Evolutionary conservation across 2,888 invertebrate species (phyloP).

Genomic region (Ormyrus labotus): DNA sequence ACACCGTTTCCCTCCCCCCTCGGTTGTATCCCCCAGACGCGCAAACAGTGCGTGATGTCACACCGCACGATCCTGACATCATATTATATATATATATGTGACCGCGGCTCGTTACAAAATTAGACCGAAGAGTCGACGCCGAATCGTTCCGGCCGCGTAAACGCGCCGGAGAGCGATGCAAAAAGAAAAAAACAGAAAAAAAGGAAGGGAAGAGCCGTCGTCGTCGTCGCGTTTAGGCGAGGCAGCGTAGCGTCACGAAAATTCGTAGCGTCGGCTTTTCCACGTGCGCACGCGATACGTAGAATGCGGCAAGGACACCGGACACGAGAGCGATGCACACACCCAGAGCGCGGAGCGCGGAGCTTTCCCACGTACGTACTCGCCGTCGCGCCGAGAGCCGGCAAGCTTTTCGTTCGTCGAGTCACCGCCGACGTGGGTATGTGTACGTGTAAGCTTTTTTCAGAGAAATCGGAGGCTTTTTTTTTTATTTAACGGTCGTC

Average conservation of each 20-base stretch:
- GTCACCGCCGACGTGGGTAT: background rate
- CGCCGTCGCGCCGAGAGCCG: background rate
- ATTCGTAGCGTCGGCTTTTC: constrained; percentile 38
- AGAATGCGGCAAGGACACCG: constrained; percentile 66
- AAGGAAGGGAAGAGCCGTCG: background rate
- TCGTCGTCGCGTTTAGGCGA: constrained; percentile 2
- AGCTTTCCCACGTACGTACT: constrained; percentile 64
- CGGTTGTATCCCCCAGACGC: no score
- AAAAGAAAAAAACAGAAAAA: background rate
- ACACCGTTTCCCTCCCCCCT: no score
- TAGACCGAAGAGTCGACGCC: no score
- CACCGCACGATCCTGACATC: no score
- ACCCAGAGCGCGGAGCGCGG: constrained; percentile 59
- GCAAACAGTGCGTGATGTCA: no score
- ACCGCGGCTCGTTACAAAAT: no score
- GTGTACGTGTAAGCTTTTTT: no score
- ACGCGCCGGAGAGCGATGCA: background rate
- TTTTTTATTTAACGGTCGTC: no score
- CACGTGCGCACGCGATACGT: constrained; percentile 10
- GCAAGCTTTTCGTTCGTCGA: background rate
- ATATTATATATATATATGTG: no score
- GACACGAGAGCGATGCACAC: constrained; percentile 62
- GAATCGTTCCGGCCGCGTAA: background rate
- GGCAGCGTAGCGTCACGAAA: constrained; percentile 37
- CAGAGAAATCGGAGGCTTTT: no score